These are phyloP conservation scores for Uropetala carovei DNA, from an alignment of 2,888 invertebrate species.

Conservation along the genomic window DNA sequence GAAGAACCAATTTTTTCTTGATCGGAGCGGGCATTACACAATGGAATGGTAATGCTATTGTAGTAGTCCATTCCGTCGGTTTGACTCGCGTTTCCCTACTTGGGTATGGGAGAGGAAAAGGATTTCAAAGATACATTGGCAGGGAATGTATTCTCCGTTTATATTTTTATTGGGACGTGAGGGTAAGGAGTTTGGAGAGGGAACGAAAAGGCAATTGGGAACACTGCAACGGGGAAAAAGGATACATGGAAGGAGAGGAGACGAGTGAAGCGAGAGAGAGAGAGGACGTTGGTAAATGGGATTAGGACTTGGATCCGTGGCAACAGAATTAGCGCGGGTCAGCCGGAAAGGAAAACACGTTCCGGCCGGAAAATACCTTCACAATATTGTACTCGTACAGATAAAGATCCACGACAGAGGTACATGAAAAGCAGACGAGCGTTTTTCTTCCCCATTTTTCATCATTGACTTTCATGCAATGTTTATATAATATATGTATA, in stretches of 20 bases:
- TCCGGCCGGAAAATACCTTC: not conserved
- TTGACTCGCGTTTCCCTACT: not conserved
- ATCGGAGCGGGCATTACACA: no score
- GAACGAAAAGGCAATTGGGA: not conserved
- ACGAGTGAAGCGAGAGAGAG: no score
- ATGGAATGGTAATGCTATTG: not conserved
- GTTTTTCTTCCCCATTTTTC: slow-evolving; percentile 38
- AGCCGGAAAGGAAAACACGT: not conserved
- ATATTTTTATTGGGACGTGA: not conserved
- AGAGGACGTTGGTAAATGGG: not conserved
- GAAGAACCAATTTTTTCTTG: not conserved
- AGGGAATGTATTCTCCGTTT: not conserved
- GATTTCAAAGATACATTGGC: not conserved
- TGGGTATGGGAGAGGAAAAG: not conserved
- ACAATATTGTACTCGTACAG: slow-evolving; percentile 13
- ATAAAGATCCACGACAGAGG: slow-evolving; percentile 10
- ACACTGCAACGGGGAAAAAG: not conserved
- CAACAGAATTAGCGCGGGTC: not conserved
- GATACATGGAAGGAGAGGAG: not conserved
- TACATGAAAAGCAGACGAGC: slow-evolving; percentile 31
- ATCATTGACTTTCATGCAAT: slow-evolving; percentile 10
- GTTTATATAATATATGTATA: not conserved
- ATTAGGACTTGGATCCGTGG: slow-evolving; percentile 11
- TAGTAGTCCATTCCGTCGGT: not conserved
- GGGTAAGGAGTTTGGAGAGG: not conserved